phyloP scores from a whole-genome alignment of 2,797 vertebrate genomes.

The Hypotaenidia philippensis region DNA sequence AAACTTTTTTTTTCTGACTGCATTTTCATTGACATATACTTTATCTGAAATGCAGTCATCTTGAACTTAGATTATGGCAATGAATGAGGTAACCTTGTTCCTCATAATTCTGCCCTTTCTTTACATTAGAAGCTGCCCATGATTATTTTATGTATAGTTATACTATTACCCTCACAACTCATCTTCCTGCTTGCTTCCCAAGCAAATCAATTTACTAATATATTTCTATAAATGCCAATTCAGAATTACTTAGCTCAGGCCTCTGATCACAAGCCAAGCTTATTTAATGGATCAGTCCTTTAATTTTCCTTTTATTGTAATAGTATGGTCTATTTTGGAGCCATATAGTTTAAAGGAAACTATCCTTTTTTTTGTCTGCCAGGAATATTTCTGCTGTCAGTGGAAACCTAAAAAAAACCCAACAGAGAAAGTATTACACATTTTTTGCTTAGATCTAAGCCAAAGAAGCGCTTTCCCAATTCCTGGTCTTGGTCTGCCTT shows the following conservation, averaged over 20 bases:
- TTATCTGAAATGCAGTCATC: not conserved
- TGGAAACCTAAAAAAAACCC: not conserved
- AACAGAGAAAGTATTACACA: not conserved
- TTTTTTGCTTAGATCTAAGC: not conserved
- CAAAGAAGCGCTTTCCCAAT: not conserved
- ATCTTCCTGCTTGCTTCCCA: constrained; percentile 6
- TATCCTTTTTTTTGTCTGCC: not conserved
- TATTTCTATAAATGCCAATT: constrained; percentile 22
- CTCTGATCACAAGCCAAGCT: not conserved
- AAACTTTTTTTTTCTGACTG: not conserved
- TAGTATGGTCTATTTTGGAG: not conserved
- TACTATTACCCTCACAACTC: not conserved
- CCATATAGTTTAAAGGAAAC: not conserved
- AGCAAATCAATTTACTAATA: not conserved
- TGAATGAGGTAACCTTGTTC: not conserved
- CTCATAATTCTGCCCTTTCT: not conserved
- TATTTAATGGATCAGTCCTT: not conserved
- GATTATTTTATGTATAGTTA: not conserved
- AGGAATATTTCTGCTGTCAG: not conserved
- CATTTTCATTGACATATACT: not conserved
- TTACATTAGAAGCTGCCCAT: not conserved
- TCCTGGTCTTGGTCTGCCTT: not conserved
- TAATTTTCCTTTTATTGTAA: not conserved
- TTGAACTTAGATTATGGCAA: not conserved
- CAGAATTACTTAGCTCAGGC: not conserved